Percentiles rank a stretch among this genome's conserved stretches.
phyloP scores from a whole-genome alignment of 2,888 invertebrate species.

The Lampropteryx suffumata region DNA sequence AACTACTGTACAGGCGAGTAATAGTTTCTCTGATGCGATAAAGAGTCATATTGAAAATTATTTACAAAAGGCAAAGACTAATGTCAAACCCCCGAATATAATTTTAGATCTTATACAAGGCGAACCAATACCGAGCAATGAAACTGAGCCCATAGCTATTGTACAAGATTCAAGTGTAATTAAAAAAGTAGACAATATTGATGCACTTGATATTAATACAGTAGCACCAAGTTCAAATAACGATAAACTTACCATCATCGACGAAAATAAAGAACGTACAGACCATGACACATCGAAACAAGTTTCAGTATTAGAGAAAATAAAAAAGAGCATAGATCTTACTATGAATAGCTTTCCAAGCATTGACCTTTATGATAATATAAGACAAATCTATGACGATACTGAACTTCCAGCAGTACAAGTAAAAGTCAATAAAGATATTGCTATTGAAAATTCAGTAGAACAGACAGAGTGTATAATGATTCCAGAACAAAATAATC shows the following conservation, averaged over 20 bases:
- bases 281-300: neutral
- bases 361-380: neutral
- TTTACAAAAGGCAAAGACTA: conserved; percentile 43
- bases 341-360: neutral
- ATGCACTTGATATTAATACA: neutral
- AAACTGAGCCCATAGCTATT: conserved; percentile 2
- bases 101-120: conserved; percentile 36
- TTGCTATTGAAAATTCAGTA: neutral
- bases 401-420: conserved; percentile 10
- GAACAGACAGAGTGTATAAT: neutral
- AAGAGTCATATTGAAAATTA: conserved; percentile 57
- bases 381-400: neutral
- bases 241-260: neutral
- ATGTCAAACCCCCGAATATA: conserved; percentile 26
- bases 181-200: neutral
- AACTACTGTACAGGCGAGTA: conserved; percentile 20
- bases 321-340: conserved; percentile 4
- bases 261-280: neutral
- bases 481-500: neutral
- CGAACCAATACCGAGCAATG: conserved; percentile 2
- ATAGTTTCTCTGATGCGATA: conserved; percentile 58
- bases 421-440: neutral
- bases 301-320: conserved; percentile 1
- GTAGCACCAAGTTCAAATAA: neutral
- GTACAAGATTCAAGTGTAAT: conserved; percentile 12